Evolutionary conservation across 2,888 invertebrate species (phyloP).

Genomic region (Chrysolina americana): DNA sequence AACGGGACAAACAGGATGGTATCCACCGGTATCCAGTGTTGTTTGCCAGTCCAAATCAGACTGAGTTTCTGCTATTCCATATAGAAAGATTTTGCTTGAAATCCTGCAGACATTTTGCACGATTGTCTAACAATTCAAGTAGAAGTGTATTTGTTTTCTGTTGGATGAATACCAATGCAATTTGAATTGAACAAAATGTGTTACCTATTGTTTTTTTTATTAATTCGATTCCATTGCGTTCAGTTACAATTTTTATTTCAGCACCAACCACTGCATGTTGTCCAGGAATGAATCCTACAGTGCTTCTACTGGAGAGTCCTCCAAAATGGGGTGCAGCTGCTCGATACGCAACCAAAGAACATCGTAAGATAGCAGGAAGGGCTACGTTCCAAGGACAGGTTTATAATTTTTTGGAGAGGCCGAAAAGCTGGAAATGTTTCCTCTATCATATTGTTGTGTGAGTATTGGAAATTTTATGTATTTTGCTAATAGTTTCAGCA

Average conservation of each 20-base stretch:
- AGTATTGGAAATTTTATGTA: constrained; percentile 68
- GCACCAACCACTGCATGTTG: constrained; percentile 61
- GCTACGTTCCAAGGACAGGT: constrained; percentile 84
- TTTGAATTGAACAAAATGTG: too few relatives aligned
- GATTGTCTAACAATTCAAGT: too few relatives aligned
- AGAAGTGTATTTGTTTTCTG: too few relatives aligned
- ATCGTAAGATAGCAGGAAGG: constrained; percentile 74
- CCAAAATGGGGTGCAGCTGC: constrained; percentile 74
- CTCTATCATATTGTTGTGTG: constrained; percentile 86
- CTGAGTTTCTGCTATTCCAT: too few relatives aligned
- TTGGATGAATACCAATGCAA: too few relatives aligned
- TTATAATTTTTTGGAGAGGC: constrained; percentile 88
- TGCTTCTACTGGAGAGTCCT: constrained; percentile 68
- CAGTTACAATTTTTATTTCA: constrained; percentile 42
- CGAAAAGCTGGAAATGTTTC: constrained; percentile 88
- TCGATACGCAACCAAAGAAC: constrained; percentile 76
- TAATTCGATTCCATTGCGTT: not conserved
- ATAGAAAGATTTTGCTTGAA: too few relatives aligned
- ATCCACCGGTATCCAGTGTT: too few relatives aligned
- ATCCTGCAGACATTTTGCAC: too few relatives aligned
- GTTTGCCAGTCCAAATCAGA: too few relatives aligned
- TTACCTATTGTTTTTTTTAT: too few relatives aligned
- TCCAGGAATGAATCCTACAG: constrained; percentile 64
- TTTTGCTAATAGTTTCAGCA: not conserved
- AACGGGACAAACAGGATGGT: too few relatives aligned